Percentiles rank a stretch among this genome's conserved stretches.
phyloP scores from a whole-genome alignment of 2,797 vertebrate species.

The Numenius phaeopus region DNA sequence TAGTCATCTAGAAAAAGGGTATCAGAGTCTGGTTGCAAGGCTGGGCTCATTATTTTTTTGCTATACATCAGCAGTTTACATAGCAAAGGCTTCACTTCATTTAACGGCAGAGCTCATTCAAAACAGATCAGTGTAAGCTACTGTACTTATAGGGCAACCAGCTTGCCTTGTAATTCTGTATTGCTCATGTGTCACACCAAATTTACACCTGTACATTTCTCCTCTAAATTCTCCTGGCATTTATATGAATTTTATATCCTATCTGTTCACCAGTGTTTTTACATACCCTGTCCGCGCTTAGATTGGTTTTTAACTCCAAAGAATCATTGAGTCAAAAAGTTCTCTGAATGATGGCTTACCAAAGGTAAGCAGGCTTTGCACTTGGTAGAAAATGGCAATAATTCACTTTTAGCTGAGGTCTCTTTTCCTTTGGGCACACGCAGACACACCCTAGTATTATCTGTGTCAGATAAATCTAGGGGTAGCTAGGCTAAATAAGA shows the following conservation, averaged over 20 bases:
- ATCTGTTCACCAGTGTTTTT: constrained; percentile 43
- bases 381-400: constrained; percentile 24
- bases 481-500: not conserved
- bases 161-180: not conserved
- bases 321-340: not conserved
- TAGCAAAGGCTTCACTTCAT: not conserved
- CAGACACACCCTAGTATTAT: not conserved
- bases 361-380: not conserved
- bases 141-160: not conserved
- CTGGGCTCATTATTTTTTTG: not conserved
- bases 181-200: not conserved
- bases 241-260: constrained; percentile 41
- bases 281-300: constrained; percentile 34
- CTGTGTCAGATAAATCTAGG: not conserved
- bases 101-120: not conserved
- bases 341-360: not conserved
- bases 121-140: not conserved
- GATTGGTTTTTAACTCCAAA: constrained; percentile 46
- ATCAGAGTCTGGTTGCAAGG: not conserved
- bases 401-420: not conserved
- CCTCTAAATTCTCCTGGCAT: not conserved
- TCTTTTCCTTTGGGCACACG: not conserved
- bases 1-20: not conserved
- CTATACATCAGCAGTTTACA: not conserved
- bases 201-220: constrained; percentile 13